phyloP scores from a whole-genome alignment of 2,797 vertebrate genomes.

The Enteromius unitaeniatus region DNA sequence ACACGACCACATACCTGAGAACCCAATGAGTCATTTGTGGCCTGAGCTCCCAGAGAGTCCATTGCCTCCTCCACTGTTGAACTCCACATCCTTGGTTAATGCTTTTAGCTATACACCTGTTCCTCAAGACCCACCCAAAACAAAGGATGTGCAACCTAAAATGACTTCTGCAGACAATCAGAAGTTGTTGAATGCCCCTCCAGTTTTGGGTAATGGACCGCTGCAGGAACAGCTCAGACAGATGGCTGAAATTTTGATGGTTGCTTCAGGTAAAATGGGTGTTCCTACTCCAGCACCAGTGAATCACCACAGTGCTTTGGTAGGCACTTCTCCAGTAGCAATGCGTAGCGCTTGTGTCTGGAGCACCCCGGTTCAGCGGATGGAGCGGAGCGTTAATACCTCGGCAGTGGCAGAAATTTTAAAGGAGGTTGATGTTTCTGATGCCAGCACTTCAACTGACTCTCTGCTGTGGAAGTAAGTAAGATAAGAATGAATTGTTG shows the following conservation, averaged over 20 bases:
- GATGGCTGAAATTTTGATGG: constrained; percentile 79
- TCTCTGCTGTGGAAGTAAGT: constrained; percentile 81
- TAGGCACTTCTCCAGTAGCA: constrained; percentile 48
- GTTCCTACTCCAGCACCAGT: constrained; percentile 16
- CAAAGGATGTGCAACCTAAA: constrained; percentile 1
- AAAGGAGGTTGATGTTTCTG: constrained; percentile 67
- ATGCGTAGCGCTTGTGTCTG: constrained; percentile 69
- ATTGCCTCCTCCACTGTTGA: constrained; percentile 73
- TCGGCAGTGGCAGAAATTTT: constrained; percentile 74
- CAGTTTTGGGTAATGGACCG: constrained; percentile 66
- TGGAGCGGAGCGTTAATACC: constrained; percentile 77
- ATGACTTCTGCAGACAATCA: constrained; percentile 33
- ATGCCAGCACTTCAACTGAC: constrained; percentile 77
- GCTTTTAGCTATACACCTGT: constrained; percentile 36
- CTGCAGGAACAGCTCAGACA: constrained; percentile 80
- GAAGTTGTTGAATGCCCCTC: constrained; percentile 49
- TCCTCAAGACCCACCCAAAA: background rate
- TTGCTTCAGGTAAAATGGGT: constrained; percentile 72
- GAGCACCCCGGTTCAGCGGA: constrained; percentile 65
- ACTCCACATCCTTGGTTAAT: constrained; percentile 71
- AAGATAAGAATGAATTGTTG: background rate
- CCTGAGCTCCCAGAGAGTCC: constrained; percentile 72
- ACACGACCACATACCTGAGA: background rate
- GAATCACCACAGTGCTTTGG: background rate
- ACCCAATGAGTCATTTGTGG: constrained; percentile 58